Evolutionary conservation across 2,888 invertebrate genomes (phyloP).

Genomic region (Priocnemis perturbator): DNA sequence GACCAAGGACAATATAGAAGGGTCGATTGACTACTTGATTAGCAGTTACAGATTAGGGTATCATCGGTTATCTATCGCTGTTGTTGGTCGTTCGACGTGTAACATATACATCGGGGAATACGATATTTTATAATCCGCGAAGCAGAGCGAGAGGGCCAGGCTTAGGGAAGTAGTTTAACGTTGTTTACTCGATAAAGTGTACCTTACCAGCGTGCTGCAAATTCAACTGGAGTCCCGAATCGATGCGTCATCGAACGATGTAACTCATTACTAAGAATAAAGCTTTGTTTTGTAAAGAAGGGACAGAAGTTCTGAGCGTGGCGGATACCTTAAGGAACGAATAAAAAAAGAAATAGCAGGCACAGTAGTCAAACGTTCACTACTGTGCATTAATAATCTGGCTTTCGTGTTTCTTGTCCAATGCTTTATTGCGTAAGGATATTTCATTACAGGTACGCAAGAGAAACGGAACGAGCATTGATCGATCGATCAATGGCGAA

Average conservation of each 20-base stretch:
- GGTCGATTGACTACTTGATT: slow-evolving; percentile 31
- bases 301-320: not conserved
- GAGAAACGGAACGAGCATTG: too few species aligned
- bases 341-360: not conserved
- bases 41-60: slow-evolving; percentile 20
- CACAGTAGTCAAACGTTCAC: slow-evolving; percentile 2
- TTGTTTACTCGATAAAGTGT: slow-evolving; percentile 55
- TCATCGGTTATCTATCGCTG: slow-evolving; percentile 37
- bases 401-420: not conserved
- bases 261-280: slow-evolving; percentile 55
- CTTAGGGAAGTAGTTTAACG: slow-evolving; percentile 49
- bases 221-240: slow-evolving; percentile 29
- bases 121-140: slow-evolving; percentile 48
- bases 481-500: slow-evolving; percentile 6
- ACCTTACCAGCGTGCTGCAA: slow-evolving; percentile 48
- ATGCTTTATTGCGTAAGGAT: not conserved
- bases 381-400: not conserved
- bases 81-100: slow-evolving; percentile 29
- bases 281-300: slow-evolving; percentile 60
- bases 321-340: not conserved
- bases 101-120: slow-evolving; percentile 33
- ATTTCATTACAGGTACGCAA: too few species aligned
- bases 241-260: slow-evolving; percentile 45
- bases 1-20: slow-evolving; percentile 60
- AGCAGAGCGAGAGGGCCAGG: slow-evolving; percentile 25